Percentiles rank a stretch among this genome's conserved stretches.
Conservation (phyloP, 2,113 vertebrate genomes). For the Athene cunicularia region DNA sequence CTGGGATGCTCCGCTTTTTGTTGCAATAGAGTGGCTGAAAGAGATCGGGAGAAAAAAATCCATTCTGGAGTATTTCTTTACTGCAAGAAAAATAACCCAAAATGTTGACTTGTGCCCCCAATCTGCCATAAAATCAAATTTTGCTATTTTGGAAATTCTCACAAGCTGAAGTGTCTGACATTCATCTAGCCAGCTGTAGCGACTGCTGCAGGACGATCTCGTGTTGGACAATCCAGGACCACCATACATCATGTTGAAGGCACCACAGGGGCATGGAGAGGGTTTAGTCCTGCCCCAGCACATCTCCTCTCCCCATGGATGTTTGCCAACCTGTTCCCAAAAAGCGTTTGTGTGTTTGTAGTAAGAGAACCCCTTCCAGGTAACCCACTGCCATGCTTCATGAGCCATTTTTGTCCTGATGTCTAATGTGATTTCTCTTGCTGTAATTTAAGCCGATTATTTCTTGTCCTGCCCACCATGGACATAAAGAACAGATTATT, state of each 20-base stretch:
- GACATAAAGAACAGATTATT: slow-evolving; percentile 67
- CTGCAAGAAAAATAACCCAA: slow-evolving; percentile 5
- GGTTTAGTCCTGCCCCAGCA: not conserved
- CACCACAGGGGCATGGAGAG: not conserved
- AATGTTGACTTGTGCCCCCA: not conserved
- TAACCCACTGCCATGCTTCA: not conserved
- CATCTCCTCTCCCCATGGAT: not conserved
- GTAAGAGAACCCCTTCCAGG: not conserved
- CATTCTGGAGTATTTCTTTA: slow-evolving; percentile 4
- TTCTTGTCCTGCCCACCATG: slow-evolving; percentile 54
- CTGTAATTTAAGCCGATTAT: slow-evolving; percentile 69
- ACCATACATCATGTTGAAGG: not conserved
- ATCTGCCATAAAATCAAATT: not conserved
- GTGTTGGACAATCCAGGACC: not conserved
- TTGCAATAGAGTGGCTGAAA: not conserved
- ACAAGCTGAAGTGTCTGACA: not conserved
- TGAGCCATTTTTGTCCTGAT: not conserved
- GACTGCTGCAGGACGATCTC: not conserved
- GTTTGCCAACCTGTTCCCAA: not conserved
- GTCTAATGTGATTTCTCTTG: slow-evolving; percentile 52
- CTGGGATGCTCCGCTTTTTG: not conserved
- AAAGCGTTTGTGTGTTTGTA: not conserved
- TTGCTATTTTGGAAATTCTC: not conserved
- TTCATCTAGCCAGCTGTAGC: not conserved
- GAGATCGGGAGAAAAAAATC: not conserved